Evolutionary conservation across 1,140 invertebrate species (phyloP), one percentile per base, ranked within the genome.

Genomic region (Eupristina koningsbergeri): DNA sequence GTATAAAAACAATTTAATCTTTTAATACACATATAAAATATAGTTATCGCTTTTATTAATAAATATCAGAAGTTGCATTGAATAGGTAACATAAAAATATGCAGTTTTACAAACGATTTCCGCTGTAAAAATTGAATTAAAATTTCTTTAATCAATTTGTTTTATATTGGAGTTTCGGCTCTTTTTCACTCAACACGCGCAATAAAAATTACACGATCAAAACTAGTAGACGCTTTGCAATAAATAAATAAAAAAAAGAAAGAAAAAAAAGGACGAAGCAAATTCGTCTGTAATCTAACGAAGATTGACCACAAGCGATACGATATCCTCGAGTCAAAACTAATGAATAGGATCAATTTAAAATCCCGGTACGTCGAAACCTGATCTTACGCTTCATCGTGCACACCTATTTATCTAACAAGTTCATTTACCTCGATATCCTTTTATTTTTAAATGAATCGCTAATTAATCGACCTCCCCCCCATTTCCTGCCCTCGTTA

Each of bases 51-150:
- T n/a, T 81, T 45, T 73, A 75, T 63, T 53, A 36, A 81, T 73
- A 81, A 80, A 81, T 81, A 61, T 81, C 67, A 81, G 47, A 26
- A 73, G 39, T 58, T 71, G 39, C 39, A 29, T 29, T 19, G 58
- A 45, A 29, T 63, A 69, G 47, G 41, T 15, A 29, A 80, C 41
- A 80, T 80, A 41, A 69, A 58, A 71, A 47, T 41, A 53, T 1
- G 39, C n/a, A 17, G 26, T 22, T 58, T 83, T 78, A 77, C 71
- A 77, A 39, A 45, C 81, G 58, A 50, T 78, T 83, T 83, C 81
- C 45, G 61, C 22, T n/a, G 53, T 78, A 78, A 77, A 83, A 83
- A 77, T 83, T 47, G 58, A 78, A 83, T 83, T 83, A 83, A 45
- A 77, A 83, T 83, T 83, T 83, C 81, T 75, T 77, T 71, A 53